Percentiles rank a stretch among this genome's conserved stretches.
These are phyloP conservation scores for Globia sparganii DNA, from an alignment of 2,888 invertebrate genomes.

Conservation along the genomic window DNA sequence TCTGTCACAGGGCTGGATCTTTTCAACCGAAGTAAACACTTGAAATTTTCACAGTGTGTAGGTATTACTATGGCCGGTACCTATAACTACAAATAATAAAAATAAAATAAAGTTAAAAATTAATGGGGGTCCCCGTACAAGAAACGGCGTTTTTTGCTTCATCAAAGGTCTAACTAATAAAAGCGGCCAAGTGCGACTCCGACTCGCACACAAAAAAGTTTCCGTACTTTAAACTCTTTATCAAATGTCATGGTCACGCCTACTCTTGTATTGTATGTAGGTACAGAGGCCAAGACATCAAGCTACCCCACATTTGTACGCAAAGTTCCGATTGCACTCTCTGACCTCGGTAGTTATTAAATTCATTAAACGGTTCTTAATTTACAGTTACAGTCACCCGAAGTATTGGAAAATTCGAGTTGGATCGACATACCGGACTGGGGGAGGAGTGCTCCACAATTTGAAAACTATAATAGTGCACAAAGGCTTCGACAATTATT, in stretches of 20 bases:
- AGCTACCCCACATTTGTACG: too few relatives aligned
- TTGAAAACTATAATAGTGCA: slow-evolving; percentile 81
- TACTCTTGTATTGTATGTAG: too few relatives aligned
- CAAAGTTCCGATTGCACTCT: too few relatives aligned
- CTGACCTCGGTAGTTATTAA: background rate
- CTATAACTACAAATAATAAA: too few relatives aligned
- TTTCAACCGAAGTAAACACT: background rate
- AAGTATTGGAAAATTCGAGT: slow-evolving; percentile 84
- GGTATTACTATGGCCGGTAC: too few relatives aligned
- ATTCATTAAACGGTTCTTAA: too few relatives aligned
- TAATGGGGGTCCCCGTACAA: background rate
- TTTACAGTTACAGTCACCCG: slow-evolving; percentile 79
- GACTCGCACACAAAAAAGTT: too few relatives aligned
- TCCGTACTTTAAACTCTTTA: too few relatives aligned
- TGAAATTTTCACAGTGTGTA: background rate
- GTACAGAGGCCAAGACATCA: too few relatives aligned
- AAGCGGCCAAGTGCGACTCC: background rate
- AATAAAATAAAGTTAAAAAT: too few relatives aligned
- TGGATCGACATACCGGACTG: slow-evolving; percentile 82
- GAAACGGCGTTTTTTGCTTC: background rate
- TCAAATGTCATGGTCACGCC: too few relatives aligned
- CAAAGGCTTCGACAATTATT: slow-evolving; percentile 79
- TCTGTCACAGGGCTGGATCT: background rate
- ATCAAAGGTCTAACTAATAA: background rate
- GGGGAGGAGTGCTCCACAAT: slow-evolving; percentile 80